Conservation (phyloP, 2,113 vertebrate genomes). For the Tenebrosternarchus preto region DNA sequence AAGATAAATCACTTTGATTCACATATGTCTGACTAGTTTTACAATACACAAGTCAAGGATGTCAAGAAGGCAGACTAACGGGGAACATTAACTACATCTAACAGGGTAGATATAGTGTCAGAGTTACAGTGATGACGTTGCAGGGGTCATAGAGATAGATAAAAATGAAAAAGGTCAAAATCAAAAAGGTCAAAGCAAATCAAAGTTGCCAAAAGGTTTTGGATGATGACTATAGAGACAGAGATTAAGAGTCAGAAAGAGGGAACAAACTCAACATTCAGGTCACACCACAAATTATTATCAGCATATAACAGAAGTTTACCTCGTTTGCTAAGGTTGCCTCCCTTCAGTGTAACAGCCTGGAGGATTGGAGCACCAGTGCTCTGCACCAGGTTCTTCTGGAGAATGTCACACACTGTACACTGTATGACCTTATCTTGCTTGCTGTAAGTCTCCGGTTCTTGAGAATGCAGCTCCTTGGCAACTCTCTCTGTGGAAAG, state of each 20-base stretch:
- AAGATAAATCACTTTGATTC: background rate
- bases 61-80: background rate
- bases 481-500: constrained; percentile 34
- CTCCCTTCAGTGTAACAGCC: constrained; percentile 61
- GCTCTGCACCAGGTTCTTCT: constrained; percentile 49
- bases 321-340: constrained; percentile 51
- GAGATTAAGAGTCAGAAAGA: background rate
- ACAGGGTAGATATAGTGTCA: too few species aligned
- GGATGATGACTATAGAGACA: background rate
- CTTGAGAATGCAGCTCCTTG: background rate
- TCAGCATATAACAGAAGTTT: background rate
- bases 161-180: too few species aligned
- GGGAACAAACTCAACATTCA: too few species aligned
- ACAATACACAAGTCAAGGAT: background rate
- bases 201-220: background rate
- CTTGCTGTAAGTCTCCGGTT: background rate
- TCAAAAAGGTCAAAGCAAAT: too few species aligned
- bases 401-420: constrained; percentile 40
- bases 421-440: background rate
- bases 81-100: too few species aligned
- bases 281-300: too few species aligned
- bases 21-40: background rate
- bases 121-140: too few species aligned
- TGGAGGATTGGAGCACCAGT: background rate
- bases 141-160: too few species aligned